Base-by-base conservation (phyloP, 2,888 invertebrate species). In the Saturnia japonica region DNA sequence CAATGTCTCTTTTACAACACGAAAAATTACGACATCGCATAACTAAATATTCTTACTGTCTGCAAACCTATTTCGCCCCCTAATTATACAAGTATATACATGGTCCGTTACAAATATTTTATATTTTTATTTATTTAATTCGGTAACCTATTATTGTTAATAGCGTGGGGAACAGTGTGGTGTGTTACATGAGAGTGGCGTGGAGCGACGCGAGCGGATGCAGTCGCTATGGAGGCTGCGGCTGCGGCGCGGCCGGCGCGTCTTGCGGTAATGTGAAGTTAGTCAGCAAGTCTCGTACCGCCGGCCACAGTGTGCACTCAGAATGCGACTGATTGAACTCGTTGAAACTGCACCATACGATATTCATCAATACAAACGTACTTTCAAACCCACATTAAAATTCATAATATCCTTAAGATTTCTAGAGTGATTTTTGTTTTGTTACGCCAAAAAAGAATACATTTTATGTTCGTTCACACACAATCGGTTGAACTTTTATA, bases 231-330 rank as follows among this genome's bases (percentile, higher is more conserved):
- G 91, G 84, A 70, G 89, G 91, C 85, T 88, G 88, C 75, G 89
- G 88, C 79, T 90, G 88, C 79, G 89, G 77, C 68, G 90, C 76
- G 75, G 95, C 95, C 74, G 96, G 96, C 71, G 96, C 95, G 84
- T 98, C 98, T 45, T 96, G 96, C 68, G 98, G 97, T 74, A 98
- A 90, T 64, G 96, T 96, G 80, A 99, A 95, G 94, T 97, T 98
- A 57, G 96, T 95, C 70, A 99, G 91, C 72, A 99, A 93, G 91
- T 99, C 98, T 75, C 98, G 95, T 68, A 99, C 96, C 28, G 98
- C 98, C 45, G 98, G 98, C 90, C 97, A 98, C 70, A 99, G 95
- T 22, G 98, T 97, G 88, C 99, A 99, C 84, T 99, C 98, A 94
- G 94, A 97, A 96, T 91, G 98, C 95, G 80, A 79, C 93, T 95